A percentile compares a stretch with the other conserved stretches of the same genome.
Evolutionary conservation across 2,888 invertebrate species (phyloP).

Genomic region (Xanthorhoe spadicearia): DNA sequence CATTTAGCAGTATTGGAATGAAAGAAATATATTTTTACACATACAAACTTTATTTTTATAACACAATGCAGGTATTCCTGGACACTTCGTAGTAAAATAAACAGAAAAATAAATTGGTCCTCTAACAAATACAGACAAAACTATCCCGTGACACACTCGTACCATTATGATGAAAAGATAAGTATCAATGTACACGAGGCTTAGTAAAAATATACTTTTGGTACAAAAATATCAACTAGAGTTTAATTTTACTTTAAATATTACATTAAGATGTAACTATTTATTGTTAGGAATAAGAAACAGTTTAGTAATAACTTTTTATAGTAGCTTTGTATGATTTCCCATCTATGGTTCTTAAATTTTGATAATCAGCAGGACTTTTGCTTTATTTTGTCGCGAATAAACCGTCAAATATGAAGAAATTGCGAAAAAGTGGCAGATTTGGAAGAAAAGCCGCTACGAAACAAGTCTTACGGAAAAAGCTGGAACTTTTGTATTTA

Average conservation of each 20-base stretch:
- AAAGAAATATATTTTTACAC: slow-evolving; percentile 51
- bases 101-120: slow-evolving; percentile 55
- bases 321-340: no score
- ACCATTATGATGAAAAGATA: background rate
- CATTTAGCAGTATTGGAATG: background rate
- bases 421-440: no score
- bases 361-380: no score
- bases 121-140: slow-evolving; percentile 31
- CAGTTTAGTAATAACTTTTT: no score
- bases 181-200: background rate
- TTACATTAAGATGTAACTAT: background rate
- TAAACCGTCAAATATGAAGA: no score
- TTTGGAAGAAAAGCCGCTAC: no score
- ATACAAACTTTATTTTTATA: slow-evolving; percentile 72
- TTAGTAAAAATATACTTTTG: slow-evolving; percentile 21
- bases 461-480: no score
- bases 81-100: slow-evolving; percentile 56
- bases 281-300: no score
- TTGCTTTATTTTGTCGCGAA: no score
- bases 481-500: no score
- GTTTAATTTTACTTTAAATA: background rate
- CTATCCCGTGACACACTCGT: slow-evolving; percentile 8
- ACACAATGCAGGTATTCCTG: slow-evolving; percentile 55
- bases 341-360: no score
- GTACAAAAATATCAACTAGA: slow-evolving; percentile 18